phyloP scores from a whole-genome alignment of 2,888 invertebrate genomes.

The Athrips mouffetella region DNA sequence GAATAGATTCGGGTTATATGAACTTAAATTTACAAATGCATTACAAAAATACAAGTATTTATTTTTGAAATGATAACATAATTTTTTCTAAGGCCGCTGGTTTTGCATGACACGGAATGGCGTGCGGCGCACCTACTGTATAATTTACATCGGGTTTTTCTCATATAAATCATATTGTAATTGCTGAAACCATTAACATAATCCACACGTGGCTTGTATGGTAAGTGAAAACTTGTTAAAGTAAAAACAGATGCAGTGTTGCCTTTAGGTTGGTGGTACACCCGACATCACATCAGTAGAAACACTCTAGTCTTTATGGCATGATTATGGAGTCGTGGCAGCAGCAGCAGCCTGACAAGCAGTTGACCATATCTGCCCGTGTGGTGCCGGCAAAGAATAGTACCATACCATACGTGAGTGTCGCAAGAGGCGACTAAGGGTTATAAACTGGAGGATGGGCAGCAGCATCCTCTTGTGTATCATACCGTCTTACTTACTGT shows the following conservation, averaged over 20 bases:
- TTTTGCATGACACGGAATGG: slow-evolving; percentile 36
- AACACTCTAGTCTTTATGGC: too few species aligned
- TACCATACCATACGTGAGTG: too few species aligned
- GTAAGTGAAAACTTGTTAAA: slow-evolving; percentile 11
- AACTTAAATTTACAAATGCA: not conserved
- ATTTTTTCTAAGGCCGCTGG: slow-evolving; percentile 4
- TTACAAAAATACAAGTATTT: not conserved
- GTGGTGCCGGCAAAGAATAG: too few species aligned
- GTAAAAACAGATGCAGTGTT: not conserved
- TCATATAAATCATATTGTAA: slow-evolving; percentile 55
- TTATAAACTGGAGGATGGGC: too few species aligned
- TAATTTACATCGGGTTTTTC: slow-evolving; percentile 42
- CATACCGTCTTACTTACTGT: too few species aligned
- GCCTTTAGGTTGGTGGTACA: not conserved
- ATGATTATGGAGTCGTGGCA: too few species aligned
- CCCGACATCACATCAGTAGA: too few species aligned
- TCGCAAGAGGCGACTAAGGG: too few species aligned
- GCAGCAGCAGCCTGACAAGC: too few species aligned
- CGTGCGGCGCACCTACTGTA: slow-evolving; percentile 49
- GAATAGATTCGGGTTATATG: too few species aligned
- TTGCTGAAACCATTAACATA: slow-evolving; percentile 54
- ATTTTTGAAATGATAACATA: not conserved
- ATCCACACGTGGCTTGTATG: slow-evolving; percentile 24
- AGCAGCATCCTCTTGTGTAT: too few species aligned
- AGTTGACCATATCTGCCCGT: too few species aligned